Evolutionary conservation across 2,113 vertebrate species (phyloP).

Genomic region (Probosciger aterrimus): DNA sequence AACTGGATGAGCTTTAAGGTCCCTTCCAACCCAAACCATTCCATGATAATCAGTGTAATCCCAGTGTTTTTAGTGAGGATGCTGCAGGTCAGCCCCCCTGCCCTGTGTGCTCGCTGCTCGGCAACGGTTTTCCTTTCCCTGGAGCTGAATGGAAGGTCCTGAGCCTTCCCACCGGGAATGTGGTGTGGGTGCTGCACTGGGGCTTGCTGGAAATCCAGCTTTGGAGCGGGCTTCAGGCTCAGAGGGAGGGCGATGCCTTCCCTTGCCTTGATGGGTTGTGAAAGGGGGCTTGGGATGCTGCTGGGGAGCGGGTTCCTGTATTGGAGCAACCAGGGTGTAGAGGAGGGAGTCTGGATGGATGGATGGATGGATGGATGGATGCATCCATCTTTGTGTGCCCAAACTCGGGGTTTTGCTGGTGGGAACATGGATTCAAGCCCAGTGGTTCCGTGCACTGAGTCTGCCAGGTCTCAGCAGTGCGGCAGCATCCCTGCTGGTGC

Average conservation of each 20-base stretch:
- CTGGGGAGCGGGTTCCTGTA: neutral
- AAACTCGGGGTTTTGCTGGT: neutral
- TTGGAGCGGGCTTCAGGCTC: neutral
- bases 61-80: neutral
- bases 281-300: neutral
- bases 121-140: neutral
- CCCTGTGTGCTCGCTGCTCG: fast-evolving
- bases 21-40: neutral
- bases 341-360: neutral
- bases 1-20: neutral
- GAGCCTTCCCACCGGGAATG: fast-evolving
- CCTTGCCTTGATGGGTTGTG: neutral
- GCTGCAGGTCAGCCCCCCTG: neutral
- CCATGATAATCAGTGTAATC: neutral
- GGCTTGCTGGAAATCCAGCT: neutral
- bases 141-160: neutral
- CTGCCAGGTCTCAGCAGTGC: neutral
- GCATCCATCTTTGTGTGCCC: neutral
- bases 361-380: neutral
- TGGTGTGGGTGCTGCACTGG: neutral
- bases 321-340: neutral
- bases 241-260: too few relatives aligned
- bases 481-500: neutral
- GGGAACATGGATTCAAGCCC: neutral
- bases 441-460: fast-evolving